A percentile compares a stretch with the other conserved stretches of the same genome.
phyloP scores from a whole-genome alignment of 2,888 invertebrate genomes.

The Fragum sueziense region DNA sequence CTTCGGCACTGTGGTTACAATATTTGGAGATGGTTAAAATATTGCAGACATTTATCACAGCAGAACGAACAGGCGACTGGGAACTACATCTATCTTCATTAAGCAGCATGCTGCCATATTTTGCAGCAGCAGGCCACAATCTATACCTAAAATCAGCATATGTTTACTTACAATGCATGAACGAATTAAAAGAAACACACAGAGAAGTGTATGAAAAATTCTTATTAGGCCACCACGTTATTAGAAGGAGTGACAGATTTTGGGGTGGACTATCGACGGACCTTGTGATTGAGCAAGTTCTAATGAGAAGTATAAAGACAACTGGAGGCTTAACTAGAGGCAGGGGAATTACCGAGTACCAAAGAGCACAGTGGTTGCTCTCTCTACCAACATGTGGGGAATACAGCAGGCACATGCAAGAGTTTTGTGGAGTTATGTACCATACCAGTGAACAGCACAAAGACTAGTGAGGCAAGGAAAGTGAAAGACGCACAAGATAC shows the following conservation, averaged over 20 bases:
- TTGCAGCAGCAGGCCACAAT: conserved; percentile 77
- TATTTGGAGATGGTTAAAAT: conserved; percentile 46
- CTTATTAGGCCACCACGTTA: conserved; percentile 36
- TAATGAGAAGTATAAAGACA: conserved; percentile 64
- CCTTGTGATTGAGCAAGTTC: conserved; percentile 66
- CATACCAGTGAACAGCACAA: conserved; percentile 34
- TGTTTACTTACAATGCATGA: conserved; percentile 39
- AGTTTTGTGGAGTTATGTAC: conserved; percentile 4
- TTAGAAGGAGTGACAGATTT: conserved; percentile 25
- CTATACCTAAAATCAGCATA: conserved; percentile 55
- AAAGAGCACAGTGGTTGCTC: conserved; percentile 40
- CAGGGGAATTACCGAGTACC: conserved; percentile 55
- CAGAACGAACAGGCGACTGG: conserved; percentile 66
- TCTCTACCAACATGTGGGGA: conserved; percentile 19
- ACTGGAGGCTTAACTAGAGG: conserved; percentile 63
- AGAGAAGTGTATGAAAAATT: conserved; percentile 35
- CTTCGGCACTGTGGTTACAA: conserved; percentile 42
- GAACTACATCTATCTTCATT: conserved; percentile 56
- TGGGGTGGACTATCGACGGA: conserved; percentile 40
- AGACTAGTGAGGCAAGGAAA: conserved; percentile 1
- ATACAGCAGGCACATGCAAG: conserved; percentile 24
- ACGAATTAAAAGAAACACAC: conserved; percentile 20
- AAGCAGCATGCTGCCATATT: conserved; percentile 62
- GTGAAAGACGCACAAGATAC: conserved; percentile 8
- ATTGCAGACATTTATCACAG: conserved; percentile 46